Conservation (phyloP, 2,797 vertebrate genomes). For the Sciaenops ocellatus region DNA sequence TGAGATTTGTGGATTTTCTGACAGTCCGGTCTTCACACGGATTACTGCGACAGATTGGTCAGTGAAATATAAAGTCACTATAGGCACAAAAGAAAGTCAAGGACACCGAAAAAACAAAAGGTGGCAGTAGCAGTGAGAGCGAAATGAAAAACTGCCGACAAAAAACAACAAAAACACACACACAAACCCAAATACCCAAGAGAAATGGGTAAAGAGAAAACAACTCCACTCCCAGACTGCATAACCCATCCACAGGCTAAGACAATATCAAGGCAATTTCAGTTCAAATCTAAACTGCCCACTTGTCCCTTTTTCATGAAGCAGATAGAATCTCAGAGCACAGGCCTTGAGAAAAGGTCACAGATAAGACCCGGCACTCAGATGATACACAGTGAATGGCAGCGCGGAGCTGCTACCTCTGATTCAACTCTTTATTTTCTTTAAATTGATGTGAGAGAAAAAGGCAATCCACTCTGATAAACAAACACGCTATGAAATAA, state of each 20-base stretch:
- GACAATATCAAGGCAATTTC: slow-evolving; percentile 85
- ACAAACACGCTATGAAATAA: slow-evolving; percentile 31
- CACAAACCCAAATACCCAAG: slow-evolving; percentile 29
- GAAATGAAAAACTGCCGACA: slow-evolving; percentile 70
- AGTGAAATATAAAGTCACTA: slow-evolving; percentile 44
- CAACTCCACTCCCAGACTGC: slow-evolving; percentile 63
- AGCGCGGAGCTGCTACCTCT: slow-evolving; percentile 36
- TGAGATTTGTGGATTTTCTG: background rate
- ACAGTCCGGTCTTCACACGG: background rate
- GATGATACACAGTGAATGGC: slow-evolving; percentile 60
- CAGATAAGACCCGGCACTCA: slow-evolving; percentile 73
- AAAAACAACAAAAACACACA: slow-evolving; percentile 32
- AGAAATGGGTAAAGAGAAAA: slow-evolving; percentile 70
- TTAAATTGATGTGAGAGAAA: slow-evolving; percentile 29
- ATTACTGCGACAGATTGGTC: slow-evolving; percentile 23
- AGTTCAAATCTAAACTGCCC: slow-evolving; percentile 82
- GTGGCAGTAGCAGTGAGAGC: slow-evolving; percentile 42
- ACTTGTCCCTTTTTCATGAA: slow-evolving; percentile 77
- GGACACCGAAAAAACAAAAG: slow-evolving; percentile 44
- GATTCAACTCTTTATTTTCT: slow-evolving; percentile 40
- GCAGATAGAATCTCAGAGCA: slow-evolving; percentile 79
- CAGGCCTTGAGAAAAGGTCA: slow-evolving; percentile 80
- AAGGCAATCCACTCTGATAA: slow-evolving; percentile 20
- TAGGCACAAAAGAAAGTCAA: slow-evolving; percentile 54
- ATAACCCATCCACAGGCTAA: slow-evolving; percentile 71